These are phyloP conservation scores for Aphodius granarius DNA, from an alignment of 2,888 invertebrate genomes.

Conservation along the genomic window DNA sequence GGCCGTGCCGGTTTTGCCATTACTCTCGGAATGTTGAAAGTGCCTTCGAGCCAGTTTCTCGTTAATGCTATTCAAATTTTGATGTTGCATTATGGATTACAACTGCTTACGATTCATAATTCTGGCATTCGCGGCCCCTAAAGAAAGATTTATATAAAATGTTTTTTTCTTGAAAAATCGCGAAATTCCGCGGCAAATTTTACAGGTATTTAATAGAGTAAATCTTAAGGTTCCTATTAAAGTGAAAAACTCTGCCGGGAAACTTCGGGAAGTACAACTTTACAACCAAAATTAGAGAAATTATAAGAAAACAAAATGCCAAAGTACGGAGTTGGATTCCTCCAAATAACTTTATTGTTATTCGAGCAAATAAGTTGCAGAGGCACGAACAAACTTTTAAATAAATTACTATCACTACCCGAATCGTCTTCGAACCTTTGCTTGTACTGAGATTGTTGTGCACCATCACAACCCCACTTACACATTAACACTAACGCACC, in stretches of 20 bases:
- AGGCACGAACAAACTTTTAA: constrained; percentile 35
- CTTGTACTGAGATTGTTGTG: constrained; percentile 24
- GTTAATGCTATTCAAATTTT: background rate
- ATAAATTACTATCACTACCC: constrained; percentile 20
- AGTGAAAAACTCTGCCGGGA: no score
- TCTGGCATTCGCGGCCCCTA: no score
- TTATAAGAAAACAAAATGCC: no score
- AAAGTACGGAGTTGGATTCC: constrained; percentile 41
- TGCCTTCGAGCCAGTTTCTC: background rate
- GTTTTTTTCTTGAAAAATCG: no score
- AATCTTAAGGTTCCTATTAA: no score
- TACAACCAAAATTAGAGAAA: no score
- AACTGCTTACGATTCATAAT: no score
- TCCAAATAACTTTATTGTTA: constrained; percentile 32
- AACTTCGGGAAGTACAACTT: no score
- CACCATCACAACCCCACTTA: constrained; percentile 38
- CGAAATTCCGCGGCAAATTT: no score
- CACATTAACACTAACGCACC: constrained; percentile 26
- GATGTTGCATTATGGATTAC: no score
- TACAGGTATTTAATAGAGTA: no score
- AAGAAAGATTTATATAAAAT: no score
- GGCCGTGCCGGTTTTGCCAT: background rate
- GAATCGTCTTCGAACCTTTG: constrained; percentile 18
- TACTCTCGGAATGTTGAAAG: background rate
- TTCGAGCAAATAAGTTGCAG: constrained; percentile 25